Percentiles rank a stretch among this genome's conserved stretches.
Evolutionary conservation across 2,888 invertebrate genomes (phyloP).

Genomic region (Drosophila borborema): DNA sequence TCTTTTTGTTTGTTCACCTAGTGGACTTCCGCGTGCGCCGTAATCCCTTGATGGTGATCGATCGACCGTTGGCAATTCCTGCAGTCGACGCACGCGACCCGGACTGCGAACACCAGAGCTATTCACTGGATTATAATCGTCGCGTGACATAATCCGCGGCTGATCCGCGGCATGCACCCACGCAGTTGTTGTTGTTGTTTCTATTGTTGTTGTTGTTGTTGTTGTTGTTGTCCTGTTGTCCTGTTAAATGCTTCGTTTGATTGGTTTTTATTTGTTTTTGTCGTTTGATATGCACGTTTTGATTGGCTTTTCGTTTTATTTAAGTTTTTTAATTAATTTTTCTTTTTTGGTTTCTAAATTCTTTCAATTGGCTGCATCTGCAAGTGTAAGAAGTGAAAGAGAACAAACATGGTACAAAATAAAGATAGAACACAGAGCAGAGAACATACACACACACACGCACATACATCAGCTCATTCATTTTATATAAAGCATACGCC

Average conservation of each 20-base stretch:
- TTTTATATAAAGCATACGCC: constrained; percentile 6
- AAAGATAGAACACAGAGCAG: constrained; percentile 41
- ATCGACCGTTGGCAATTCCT: constrained; percentile 94
- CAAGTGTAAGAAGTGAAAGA: constrained; percentile 68
- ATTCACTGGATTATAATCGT: constrained; percentile 87
- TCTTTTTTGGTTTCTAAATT: constrained; percentile 41
- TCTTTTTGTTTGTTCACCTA: constrained; percentile 85
- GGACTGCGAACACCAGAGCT: constrained; percentile 89
- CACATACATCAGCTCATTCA: background rate
- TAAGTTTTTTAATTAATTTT: background rate
- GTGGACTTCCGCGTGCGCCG: constrained; percentile 87
- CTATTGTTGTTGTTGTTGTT: constrained; percentile 5
- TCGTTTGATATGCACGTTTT: constrained; percentile 23
- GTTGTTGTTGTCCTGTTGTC: constrained; percentile 16
- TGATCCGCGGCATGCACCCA: constrained; percentile 83
- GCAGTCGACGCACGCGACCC: constrained; percentile 88
- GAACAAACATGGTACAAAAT: constrained; percentile 57
- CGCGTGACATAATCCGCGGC: constrained; percentile 86
- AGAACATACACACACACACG: background rate
- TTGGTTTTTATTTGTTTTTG: constrained; percentile 42
- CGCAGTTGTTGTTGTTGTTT: constrained; percentile 28
- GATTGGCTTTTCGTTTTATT: constrained; percentile 11
- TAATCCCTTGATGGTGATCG: constrained; percentile 94
- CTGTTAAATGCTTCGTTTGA: constrained; percentile 72
- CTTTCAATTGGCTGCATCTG: constrained; percentile 66